A percentile compares a stretch with the other conserved stretches of the same genome.
Evolutionary conservation across 2,888 invertebrate genomes (phyloP).

Genomic region (Crossocerus cetratus): DNA sequence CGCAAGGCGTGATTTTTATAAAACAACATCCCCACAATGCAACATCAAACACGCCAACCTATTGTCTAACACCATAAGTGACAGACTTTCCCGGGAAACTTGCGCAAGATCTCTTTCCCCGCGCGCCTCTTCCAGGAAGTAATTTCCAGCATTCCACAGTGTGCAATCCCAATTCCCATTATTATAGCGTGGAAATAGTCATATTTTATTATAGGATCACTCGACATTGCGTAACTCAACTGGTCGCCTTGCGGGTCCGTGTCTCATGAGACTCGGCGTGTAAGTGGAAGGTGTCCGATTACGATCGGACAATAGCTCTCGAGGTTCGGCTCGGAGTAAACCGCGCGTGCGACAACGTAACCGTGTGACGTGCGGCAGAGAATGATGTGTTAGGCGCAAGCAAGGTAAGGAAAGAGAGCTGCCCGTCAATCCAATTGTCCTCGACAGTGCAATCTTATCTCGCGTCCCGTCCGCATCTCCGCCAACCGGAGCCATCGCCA

Average conservation of each 20-base stretch:
- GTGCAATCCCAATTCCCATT: neutral
- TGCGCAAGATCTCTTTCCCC: slow-evolving; percentile 12
- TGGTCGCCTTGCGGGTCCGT: too few species aligned
- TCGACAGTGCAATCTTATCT: slow-evolving; percentile 65
- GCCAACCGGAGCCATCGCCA: too few species aligned
- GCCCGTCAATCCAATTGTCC: slow-evolving; percentile 11
- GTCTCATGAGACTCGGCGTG: too few species aligned
- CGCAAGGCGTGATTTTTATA: too few species aligned
- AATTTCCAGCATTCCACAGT: slow-evolving; percentile 8
- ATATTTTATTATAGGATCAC: too few species aligned
- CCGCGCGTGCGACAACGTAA: neutral
- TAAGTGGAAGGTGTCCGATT: too few species aligned
- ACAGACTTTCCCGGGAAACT: slow-evolving; percentile 3
- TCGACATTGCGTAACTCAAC: too few species aligned
- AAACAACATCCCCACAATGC: too few species aligned
- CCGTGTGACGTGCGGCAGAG: neutral
- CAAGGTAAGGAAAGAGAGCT: slow-evolving; percentile 18
- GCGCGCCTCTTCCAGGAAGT: slow-evolving; percentile 16
- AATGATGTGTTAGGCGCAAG: slow-evolving; percentile 30
- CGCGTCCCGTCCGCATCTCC: slow-evolving; percentile 60
- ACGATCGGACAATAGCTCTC: too few species aligned
- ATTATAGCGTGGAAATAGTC: neutral
- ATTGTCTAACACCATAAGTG: too few species aligned
- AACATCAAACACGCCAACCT: too few species aligned
- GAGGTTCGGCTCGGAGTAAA: neutral